Conservation (phyloP, 2,113 vertebrate species). For the Kryptolebias marmoratus region DNA sequence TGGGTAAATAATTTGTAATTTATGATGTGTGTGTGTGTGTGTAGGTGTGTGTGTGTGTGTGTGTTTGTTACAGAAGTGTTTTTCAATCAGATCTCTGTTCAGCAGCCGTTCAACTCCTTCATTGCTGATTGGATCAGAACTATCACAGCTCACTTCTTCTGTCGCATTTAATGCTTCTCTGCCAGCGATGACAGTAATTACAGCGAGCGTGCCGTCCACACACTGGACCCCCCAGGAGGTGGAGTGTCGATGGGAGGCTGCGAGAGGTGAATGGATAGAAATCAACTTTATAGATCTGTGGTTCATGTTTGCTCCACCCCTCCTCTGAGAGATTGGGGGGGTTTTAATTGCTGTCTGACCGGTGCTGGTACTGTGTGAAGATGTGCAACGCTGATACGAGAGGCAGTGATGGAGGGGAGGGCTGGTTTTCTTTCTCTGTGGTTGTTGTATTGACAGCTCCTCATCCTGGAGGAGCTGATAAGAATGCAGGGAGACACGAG, state of each 20-base stretch:
- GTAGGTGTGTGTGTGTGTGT: constrained; percentile 8
- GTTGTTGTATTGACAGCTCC: constrained; percentile 78
- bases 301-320: constrained; percentile 45
- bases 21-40: neutral
- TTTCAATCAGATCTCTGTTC: constrained; percentile 19
- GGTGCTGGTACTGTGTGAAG: constrained; percentile 60
- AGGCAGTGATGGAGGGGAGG: constrained; percentile 21
- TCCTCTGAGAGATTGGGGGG: constrained; percentile 48
- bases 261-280: constrained; percentile 68
- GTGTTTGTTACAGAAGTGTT: constrained; percentile 10
- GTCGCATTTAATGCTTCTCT: constrained; percentile 56
- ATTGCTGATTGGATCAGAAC: constrained; percentile 49
- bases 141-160: constrained; percentile 44
- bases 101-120: constrained; percentile 33
- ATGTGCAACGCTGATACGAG: constrained; percentile 58
- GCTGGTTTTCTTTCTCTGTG: constrained; percentile 67
- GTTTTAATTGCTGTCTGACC: constrained; percentile 77
- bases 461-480: constrained; percentile 75
- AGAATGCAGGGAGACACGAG: constrained; percentile 58
- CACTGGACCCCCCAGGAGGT: constrained; percentile 43
- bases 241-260: constrained; percentile 57
- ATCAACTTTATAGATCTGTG: constrained; percentile 81
- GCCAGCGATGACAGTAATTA: constrained; percentile 67
- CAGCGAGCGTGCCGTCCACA: constrained; percentile 51
- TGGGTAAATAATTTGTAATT: neutral